phyloP scores from a whole-genome alignment of 2,113 vertebrate genomes.

The Vidua macroura region DNA sequence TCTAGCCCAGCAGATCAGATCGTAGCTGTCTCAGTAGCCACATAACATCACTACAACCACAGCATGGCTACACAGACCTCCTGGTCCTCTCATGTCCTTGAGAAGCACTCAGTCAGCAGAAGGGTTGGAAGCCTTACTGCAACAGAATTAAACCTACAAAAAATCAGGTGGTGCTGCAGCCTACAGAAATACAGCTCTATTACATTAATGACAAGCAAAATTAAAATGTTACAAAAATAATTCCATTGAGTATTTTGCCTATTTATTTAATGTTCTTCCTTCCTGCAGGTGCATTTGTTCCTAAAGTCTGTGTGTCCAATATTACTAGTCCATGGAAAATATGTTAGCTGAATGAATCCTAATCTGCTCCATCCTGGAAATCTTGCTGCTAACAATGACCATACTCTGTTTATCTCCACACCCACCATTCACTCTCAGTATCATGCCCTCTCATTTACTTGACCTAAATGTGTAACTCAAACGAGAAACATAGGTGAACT shows the following conservation, averaged over 20 bases:
- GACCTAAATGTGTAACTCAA: conserved; percentile 13
- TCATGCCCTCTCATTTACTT: background rate
- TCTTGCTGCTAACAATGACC: conserved; percentile 26
- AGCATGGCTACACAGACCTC: background rate
- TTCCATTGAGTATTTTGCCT: conserved; percentile 27
- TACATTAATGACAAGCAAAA: background rate
- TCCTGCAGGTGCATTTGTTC: conserved; percentile 30
- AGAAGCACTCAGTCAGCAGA: background rate
- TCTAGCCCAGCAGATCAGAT: background rate
- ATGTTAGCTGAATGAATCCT: conserved; percentile 34
- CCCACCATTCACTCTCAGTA: conserved; percentile 17
- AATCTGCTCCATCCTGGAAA: conserved; percentile 57
- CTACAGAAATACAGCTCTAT: background rate
- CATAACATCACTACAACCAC: background rate
- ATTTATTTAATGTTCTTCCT: conserved; percentile 26
- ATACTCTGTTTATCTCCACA: conserved; percentile 21
- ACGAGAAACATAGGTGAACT: conserved; percentile 30
- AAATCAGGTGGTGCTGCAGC: background rate
- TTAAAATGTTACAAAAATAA: background rate
- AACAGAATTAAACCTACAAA: background rate
- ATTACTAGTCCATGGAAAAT: conserved; percentile 37
- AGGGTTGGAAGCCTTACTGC: background rate
- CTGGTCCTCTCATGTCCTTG: background rate
- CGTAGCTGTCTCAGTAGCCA: background rate
- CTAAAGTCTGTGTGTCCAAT: background rate